Conservation (phyloP, 2,113 vertebrate genomes). For the Saimiri boliviensis region DNA sequence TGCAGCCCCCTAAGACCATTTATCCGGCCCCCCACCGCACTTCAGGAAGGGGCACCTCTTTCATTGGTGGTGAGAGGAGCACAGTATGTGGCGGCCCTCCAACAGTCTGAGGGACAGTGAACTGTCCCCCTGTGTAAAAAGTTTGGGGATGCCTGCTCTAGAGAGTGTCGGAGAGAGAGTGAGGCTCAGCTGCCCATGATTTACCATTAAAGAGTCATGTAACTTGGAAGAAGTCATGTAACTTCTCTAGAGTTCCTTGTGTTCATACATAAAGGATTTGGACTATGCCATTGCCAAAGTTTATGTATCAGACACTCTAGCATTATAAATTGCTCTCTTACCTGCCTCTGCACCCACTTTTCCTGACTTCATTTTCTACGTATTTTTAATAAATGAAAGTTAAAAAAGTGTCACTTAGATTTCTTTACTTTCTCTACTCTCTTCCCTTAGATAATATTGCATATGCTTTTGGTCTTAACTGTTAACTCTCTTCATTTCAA, state of each 20-base stretch:
- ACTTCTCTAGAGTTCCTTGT: neutral
- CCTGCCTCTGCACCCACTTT: neutral
- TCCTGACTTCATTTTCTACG: neutral
- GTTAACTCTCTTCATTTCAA: conserved; percentile 1
- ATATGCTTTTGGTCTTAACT: neutral
- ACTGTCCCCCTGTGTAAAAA: too few relatives aligned
- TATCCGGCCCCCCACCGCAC: too few relatives aligned
- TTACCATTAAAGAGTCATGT: neutral
- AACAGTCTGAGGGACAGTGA: too few relatives aligned
- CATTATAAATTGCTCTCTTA: neutral
- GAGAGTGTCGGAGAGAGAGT: neutral
- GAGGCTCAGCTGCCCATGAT: neutral
- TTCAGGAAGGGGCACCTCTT: too few relatives aligned
- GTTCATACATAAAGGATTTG: neutral
- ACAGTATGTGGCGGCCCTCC: too few relatives aligned
- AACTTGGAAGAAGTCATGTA: neutral
- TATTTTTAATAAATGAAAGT: neutral
- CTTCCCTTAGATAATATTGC: neutral
- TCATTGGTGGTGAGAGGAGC: too few relatives aligned
- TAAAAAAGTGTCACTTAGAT: neutral
- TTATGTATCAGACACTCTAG: neutral
- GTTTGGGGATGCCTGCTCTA: too few relatives aligned
- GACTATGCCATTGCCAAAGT: neutral
- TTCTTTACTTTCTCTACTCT: neutral
- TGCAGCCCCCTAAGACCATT: too few relatives aligned